Base-by-base conservation (phyloP, 2,888 invertebrate species). In the Synergus japonicus region DNA sequence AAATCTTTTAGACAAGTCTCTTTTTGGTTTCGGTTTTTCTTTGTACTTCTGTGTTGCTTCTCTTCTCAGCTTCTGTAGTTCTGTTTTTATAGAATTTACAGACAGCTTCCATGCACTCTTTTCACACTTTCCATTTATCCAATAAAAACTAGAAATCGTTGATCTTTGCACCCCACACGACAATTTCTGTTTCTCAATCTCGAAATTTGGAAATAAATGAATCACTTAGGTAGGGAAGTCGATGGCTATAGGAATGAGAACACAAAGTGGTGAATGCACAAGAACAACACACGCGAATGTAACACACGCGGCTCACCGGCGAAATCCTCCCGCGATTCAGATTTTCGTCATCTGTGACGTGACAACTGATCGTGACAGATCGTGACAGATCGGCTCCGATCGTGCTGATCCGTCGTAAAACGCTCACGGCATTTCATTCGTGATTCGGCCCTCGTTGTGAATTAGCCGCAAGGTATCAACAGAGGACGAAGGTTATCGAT, bases 381-480 rank as follows among this genome's bases (percentile, higher is more conserved):
- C 73, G 73, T 73, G 73, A 73, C 73, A 73, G 73, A 73, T 73
- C 73, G 73, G 73, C n/a, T 73, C 37, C 73, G 73, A 73, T 73
- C 73, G 73, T 73, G 54, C 8, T 73, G 73, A 73, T 73, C 73
- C 54, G 73, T 54, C 37, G 49, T n/a, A 41, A 54, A 54, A n/a
- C 49, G 37, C 73, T 54, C 29, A 29, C 54, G 49, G 73, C 73
- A 37, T 10, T 49, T 54, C 54, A 73, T 73, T 73, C 73, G 73
- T 73, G 49, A 73, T 54, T 37, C 73, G 54, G 37, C 37, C n/a
- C 54, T 37, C 73, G 54, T 73, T 54, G 54, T 54, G 54, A 73
- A 73, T 73, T 73, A 54, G 54, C 73, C 73, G 73, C 73, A 37
- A 73, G 73, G 54, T 54, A 73, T 54, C 73, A 73, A 54, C 73